These are phyloP conservation scores for Choloepus hoffmanni DNA, from an alignment of 2,113 vertebrate species.

Conservation along the genomic window DNA sequence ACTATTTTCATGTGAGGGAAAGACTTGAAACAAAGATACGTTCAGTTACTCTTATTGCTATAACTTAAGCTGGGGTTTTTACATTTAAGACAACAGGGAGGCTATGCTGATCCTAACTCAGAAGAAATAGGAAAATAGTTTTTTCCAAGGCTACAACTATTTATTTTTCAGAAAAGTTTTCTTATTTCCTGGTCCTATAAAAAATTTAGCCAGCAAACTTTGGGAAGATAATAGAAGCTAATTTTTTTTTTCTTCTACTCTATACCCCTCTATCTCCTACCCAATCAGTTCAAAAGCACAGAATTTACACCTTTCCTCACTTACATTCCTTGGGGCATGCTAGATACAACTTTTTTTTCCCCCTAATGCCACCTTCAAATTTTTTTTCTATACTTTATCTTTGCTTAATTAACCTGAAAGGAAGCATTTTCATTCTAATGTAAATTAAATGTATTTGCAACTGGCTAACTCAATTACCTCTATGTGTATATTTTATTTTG, in stretches of 20 bases:
- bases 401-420: neutral
- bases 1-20: slow-evolving; percentile 48
- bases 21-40: slow-evolving; percentile 58
- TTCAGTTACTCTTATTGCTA: slow-evolving; percentile 69
- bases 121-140: neutral
- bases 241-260: neutral
- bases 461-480: neutral
- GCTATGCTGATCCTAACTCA: neutral
- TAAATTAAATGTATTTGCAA: neutral
- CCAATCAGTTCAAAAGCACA: neutral
- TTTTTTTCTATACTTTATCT: neutral
- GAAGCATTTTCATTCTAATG: neutral
- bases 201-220: neutral
- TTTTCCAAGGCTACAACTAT: slow-evolving; percentile 3
- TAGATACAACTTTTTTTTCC: neutral
- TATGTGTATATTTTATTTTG: neutral
- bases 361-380: neutral
- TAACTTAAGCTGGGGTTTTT: neutral
- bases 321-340: accelerated
- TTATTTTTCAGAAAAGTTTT: slow-evolving; percentile 50
- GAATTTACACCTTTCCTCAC: neutral
- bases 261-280: neutral
- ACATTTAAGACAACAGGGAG: slow-evolving; percentile 49
- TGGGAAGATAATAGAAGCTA: neutral
- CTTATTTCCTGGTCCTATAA: neutral